Evolutionary conservation across 2,113 vertebrate species (phyloP).

Genomic region (Epinephelus lanceolatus): DNA sequence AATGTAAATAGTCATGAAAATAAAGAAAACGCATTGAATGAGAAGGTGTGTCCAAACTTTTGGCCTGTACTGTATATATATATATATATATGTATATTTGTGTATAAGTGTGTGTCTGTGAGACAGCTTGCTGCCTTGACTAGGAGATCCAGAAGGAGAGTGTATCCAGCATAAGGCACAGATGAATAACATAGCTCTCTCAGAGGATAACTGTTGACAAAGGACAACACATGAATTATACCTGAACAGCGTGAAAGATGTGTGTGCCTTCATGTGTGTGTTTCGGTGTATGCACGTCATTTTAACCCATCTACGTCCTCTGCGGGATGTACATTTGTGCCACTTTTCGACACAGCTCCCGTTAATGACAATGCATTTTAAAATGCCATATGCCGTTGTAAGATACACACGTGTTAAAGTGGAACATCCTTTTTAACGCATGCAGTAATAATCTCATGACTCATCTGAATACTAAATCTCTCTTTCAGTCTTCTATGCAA

Average conservation of each 20-base stretch:
- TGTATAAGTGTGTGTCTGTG: neutral
- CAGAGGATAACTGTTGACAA: neutral
- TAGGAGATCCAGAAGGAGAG: slow-evolving; percentile 28
- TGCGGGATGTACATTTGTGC: slow-evolving; percentile 14
- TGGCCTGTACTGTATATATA: too few relatives aligned
- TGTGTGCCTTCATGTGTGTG: neutral
- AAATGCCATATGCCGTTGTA: slow-evolving; percentile 12
- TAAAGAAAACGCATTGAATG: too few relatives aligned
- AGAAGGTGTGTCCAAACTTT: too few relatives aligned
- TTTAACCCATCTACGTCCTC: slow-evolving; percentile 2
- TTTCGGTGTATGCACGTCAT: neutral
- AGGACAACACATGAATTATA: slow-evolving; percentile 6
- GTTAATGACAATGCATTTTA: slow-evolving; percentile 24
- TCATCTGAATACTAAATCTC: slow-evolving; percentile 56
- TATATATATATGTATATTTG: neutral
- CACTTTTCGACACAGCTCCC: slow-evolving; percentile 7
- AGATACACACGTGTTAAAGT: neutral
- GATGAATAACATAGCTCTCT: slow-evolving; percentile 9
- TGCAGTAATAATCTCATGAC: slow-evolving; percentile 50
- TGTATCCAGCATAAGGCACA: slow-evolving; percentile 21
- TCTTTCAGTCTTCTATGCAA: slow-evolving; percentile 39
- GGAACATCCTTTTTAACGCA: slow-evolving; percentile 5
- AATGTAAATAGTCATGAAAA: too few relatives aligned
- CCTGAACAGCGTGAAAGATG: neutral
- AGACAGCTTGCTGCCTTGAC: slow-evolving; percentile 34